These are phyloP conservation scores for Eonycteris spelaea DNA, from an alignment of 2,113 vertebrate species.

Conservation along the genomic window DNA sequence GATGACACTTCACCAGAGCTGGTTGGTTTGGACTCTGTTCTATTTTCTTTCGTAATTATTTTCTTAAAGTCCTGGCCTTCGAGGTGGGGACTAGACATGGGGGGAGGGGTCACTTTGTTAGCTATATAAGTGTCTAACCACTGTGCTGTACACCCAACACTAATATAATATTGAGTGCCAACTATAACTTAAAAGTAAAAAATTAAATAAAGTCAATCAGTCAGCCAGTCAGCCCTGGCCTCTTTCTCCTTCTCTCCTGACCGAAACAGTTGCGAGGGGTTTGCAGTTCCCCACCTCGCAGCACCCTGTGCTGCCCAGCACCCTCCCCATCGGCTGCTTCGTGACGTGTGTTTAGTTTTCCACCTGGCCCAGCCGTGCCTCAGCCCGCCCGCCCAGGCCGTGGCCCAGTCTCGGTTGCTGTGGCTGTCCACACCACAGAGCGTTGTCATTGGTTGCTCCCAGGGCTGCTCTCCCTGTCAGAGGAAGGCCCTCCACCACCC, in stretches of 20 bases:
- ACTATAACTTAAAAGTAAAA: too few species aligned
- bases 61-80: not conserved
- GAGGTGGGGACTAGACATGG: too few species aligned
- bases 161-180: too few species aligned
- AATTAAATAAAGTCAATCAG: too few species aligned
- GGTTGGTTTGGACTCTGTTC: not conserved
- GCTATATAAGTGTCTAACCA: too few species aligned
- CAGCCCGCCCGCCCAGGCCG: not conserved
- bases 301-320: not conserved
- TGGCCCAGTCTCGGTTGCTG: not conserved
- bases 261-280: not conserved
- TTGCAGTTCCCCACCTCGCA: fast-evolving
- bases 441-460: too few species aligned
- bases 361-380: not conserved
- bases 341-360: fast-evolving
- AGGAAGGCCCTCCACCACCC: fast-evolving
- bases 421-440: too few species aligned
- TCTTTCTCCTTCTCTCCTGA: not conserved
- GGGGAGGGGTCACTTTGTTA: too few species aligned
- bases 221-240: too few species aligned
- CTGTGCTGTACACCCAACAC: too few species aligned
- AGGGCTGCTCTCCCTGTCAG: too few species aligned
- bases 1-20: not conserved
- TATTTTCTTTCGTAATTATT: not conserved
- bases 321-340: too few species aligned